Evolutionary conservation across 1,140 invertebrate genomes (phyloP).

Genomic region (Hydropsyche tenuis): DNA sequence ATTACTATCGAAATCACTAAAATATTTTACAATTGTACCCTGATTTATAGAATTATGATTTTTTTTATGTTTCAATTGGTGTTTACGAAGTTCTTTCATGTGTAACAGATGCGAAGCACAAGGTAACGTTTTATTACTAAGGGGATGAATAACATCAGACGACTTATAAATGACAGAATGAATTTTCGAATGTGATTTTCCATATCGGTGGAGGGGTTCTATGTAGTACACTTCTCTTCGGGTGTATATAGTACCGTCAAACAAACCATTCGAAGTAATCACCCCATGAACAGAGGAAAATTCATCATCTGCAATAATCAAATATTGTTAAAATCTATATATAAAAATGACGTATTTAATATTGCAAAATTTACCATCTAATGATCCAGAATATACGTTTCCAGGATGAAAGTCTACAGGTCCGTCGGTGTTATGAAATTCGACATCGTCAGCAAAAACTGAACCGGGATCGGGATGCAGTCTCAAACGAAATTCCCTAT

Average conservation of each 20-base stretch:
- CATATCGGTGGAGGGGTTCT: constrained; percentile 82
- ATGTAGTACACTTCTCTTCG: constrained; percentile 81
- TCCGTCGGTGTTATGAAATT: constrained; percentile 78
- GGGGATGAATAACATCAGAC: constrained; percentile 78
- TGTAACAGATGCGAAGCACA: constrained; percentile 69
- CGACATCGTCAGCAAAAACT: constrained; percentile 79
- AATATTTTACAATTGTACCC: constrained; percentile 51
- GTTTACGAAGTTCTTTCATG: constrained; percentile 33
- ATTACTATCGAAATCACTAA: constrained; percentile 45
- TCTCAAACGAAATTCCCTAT: constrained; percentile 78
- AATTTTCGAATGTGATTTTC: constrained; percentile 63
- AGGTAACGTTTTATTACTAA: constrained; percentile 53
- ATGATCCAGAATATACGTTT: constrained; percentile 77
- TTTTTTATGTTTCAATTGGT: constrained; percentile 30
- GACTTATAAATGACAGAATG: constrained; percentile 86
- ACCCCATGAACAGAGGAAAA: constrained; percentile 84
- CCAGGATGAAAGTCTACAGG: constrained; percentile 75
- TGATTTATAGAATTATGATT: constrained; percentile 50
- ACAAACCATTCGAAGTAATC: constrained; percentile 83
- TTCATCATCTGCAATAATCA: constrained; percentile 85
- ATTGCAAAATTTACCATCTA: constrained; percentile 76
- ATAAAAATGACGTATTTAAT: not conserved
- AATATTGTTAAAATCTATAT: constrained; percentile 44
- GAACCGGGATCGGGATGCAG: constrained; percentile 73
- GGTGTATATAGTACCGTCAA: constrained; percentile 87